Evolutionary conservation across 1,140 invertebrate species (phyloP).

Genomic region (Leptopilina boulardi): DNA sequence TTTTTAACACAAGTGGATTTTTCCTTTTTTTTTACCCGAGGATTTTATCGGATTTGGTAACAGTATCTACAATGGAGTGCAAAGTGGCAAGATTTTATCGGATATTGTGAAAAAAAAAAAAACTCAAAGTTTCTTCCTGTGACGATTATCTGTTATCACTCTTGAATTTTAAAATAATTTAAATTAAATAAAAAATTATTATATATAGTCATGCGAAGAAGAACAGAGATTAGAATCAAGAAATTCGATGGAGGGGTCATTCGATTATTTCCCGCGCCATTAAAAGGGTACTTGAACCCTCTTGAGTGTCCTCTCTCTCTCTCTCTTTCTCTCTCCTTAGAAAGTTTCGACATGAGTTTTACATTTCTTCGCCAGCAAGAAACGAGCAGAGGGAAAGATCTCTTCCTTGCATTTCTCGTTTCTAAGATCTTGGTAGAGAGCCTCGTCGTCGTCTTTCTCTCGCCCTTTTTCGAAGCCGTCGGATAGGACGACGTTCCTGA

Average conservation of each 20-base stretch:
- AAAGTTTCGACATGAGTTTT: conserved; percentile 74
- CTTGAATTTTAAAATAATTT: background rate
- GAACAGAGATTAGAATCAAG: too few species aligned
- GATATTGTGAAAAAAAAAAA: conserved; percentile 9
- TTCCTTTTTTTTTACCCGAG: conserved; percentile 23
- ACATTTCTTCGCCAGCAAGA: conserved; percentile 65
- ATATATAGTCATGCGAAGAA: too few species aligned
- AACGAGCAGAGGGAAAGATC: conserved; percentile 36
- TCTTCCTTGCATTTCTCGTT: conserved; percentile 34
- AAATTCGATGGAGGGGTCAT: conserved; percentile 47
- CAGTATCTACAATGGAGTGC: conserved; percentile 25
- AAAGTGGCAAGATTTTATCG: conserved; percentile 24
- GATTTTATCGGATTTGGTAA: conserved; percentile 11
- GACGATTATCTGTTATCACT: background rate
- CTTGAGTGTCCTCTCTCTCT: conserved; percentile 39
- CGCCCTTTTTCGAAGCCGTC: conserved; percentile 47
- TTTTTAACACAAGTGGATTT: conserved; percentile 33
- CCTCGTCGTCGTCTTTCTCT: conserved; percentile 51
- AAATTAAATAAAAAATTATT: too few species aligned
- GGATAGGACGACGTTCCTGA: conserved; percentile 51
- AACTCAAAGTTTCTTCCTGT: background rate
- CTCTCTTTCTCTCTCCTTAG: too few species aligned
- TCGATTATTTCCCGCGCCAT: conserved; percentile 67
- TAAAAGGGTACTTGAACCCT: conserved; percentile 50
- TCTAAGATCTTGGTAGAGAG: conserved; percentile 52